These are phyloP conservation scores for Acronicta aceris DNA, from an alignment of 2,888 invertebrate species.

Conservation along the genomic window DNA sequence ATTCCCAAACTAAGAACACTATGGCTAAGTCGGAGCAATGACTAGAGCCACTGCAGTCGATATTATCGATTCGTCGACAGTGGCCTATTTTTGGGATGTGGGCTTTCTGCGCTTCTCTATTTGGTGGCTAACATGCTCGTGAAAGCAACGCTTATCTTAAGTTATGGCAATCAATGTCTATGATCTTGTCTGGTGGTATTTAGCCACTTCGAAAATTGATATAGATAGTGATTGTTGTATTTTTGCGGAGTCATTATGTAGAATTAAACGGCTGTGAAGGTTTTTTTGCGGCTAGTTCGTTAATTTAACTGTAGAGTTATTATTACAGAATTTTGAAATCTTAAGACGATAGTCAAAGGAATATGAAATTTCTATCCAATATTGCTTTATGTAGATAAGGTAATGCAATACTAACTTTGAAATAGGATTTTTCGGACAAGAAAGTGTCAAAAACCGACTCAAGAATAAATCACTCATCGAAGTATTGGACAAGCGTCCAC, in stretches of 20 bases:
- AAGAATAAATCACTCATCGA: conserved; percentile 53
- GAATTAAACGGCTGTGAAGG: conserved; percentile 1
- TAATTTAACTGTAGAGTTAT: not conserved
- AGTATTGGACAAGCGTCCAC: conserved; percentile 33
- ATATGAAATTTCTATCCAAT: too few relatives aligned
- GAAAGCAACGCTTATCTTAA: conserved; percentile 70
- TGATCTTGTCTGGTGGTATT: conserved; percentile 66
- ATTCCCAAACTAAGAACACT: not conserved
- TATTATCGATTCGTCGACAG: not conserved
- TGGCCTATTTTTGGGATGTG: not conserved
- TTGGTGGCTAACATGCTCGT: conserved; percentile 52
- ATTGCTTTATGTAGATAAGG: not conserved
- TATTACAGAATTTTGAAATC: not conserved
- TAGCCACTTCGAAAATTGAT: conserved; percentile 60
- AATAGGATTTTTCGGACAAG: conserved; percentile 21
- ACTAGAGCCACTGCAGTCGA: not conserved
- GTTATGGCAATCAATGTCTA: conserved; percentile 70
- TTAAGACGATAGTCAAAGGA: too few relatives aligned
- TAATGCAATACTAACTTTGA: not conserved
- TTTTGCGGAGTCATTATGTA: conserved; percentile 21
- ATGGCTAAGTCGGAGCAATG: not conserved
- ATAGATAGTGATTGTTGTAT: conserved; percentile 39
- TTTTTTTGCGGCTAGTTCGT: not conserved
- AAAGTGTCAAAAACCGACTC: conserved; percentile 30
- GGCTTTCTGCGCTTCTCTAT: conserved; percentile 16